A percentile compares a stretch with the other conserved stretches of the same genome.
phyloP scores from a whole-genome alignment of 2,797 vertebrate species.

The Odontamblyopus lacepedii region DNA sequence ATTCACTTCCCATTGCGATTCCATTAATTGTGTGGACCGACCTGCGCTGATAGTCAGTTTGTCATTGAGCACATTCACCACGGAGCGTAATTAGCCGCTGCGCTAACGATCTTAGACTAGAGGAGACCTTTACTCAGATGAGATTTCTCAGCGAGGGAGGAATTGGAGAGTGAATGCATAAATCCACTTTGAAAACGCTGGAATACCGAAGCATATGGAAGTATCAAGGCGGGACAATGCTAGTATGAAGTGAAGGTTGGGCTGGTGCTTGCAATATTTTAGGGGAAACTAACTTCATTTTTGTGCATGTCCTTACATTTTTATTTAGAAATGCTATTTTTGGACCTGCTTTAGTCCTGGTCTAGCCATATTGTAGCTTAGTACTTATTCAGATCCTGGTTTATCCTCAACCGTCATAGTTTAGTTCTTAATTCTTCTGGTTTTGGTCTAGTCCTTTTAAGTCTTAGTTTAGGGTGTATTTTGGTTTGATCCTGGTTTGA shows the following conservation, averaged over 20 bases:
- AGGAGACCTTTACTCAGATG: conserved; percentile 62
- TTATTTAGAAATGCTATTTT: background rate
- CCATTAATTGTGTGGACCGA: conserved; percentile 71
- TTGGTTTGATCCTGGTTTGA: background rate
- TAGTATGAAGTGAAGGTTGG: background rate
- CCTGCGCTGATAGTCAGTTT: conserved; percentile 54
- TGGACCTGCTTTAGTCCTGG: background rate
- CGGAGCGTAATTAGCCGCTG: conserved; percentile 62
- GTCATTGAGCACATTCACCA: conserved; percentile 52
- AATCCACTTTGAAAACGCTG: background rate
- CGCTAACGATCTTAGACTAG: conserved; percentile 63
- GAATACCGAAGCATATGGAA: conserved; percentile 2
- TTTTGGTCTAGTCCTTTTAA: too few species aligned
- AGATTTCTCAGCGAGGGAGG: conserved; percentile 53
- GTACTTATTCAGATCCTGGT: background rate
- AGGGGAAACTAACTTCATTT: background rate
- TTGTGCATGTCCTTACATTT: background rate
- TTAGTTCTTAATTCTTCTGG: background rate
- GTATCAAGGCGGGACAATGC: background rate
- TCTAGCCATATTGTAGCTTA: background rate
- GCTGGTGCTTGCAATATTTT: background rate
- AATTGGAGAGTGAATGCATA: conserved; percentile 28
- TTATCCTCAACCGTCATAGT: background rate
- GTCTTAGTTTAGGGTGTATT: too few species aligned
- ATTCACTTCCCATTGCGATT: conserved; percentile 70